A percentile compares a stretch with the other conserved stretches of the same genome.
Evolutionary conservation across 2,888 invertebrate species (phyloP).

Genomic region (Hirtodrosophila duncani): DNA sequence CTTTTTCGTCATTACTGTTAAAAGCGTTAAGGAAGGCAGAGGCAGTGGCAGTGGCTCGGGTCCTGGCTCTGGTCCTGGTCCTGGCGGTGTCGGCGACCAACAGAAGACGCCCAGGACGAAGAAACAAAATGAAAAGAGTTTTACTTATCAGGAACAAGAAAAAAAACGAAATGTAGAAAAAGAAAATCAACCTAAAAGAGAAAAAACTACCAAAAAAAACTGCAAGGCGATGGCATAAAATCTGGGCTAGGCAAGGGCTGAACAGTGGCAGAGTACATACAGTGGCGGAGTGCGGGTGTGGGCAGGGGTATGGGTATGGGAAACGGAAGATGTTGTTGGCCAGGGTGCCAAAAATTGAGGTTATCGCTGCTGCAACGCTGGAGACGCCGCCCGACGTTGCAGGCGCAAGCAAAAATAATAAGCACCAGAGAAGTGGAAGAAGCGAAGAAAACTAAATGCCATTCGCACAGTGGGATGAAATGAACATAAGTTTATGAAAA

Average conservation of each 20-base stretch:
- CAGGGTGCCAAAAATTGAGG: constrained; percentile 73
- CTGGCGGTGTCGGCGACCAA: constrained; percentile 25
- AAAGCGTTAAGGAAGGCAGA: constrained; percentile 58
- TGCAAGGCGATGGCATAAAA: constrained; percentile 63
- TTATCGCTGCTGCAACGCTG: constrained; percentile 54
- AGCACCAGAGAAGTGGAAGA: constrained; percentile 4
- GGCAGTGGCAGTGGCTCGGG: not conserved
- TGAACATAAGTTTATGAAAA: too few relatives aligned
- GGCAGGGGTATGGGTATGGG: constrained; percentile 18
- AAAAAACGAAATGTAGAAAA: constrained; percentile 2
- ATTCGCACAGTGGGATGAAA: too few relatives aligned
- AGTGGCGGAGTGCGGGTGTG: not conserved
- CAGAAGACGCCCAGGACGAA: constrained; percentile 17
- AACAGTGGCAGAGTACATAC: not conserved
- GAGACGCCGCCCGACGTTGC: constrained; percentile 1
- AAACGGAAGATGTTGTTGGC: constrained; percentile 62
- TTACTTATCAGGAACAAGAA: constrained; percentile 46
- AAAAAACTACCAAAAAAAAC: constrained; percentile 29
- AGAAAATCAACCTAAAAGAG: not conserved
- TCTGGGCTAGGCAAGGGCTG: constrained; percentile 28
- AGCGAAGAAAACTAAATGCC: constrained; percentile 18
- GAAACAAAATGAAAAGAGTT: constrained; percentile 60
- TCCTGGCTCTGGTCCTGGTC: too few relatives aligned
- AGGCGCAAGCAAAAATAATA: constrained; percentile 8
- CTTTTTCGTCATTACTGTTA: constrained; percentile 76